Evolutionary conservation across 2,888 invertebrate genomes (phyloP).

Genomic region (Pammene aurita): DNA sequence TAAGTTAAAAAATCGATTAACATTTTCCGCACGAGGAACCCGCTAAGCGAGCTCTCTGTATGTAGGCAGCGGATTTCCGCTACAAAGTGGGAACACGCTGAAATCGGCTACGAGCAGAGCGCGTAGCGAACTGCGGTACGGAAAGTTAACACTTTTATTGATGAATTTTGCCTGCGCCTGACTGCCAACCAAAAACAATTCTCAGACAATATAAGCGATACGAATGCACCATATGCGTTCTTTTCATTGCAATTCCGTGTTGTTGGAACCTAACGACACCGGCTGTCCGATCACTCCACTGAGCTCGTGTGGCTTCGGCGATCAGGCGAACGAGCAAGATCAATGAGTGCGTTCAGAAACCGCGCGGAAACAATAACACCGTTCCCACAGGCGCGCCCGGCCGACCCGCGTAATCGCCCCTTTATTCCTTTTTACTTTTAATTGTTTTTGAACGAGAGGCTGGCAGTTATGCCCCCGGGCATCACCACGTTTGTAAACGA

Average conservation of each 20-base stretch:
- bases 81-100: too few relatives aligned
- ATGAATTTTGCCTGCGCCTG: too few relatives aligned
- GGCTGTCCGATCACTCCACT: constrained; percentile 44
- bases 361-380: constrained; percentile 63
- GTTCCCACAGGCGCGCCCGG: constrained; percentile 74
- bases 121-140: too few relatives aligned
- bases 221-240: constrained; percentile 56
- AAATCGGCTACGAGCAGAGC: too few relatives aligned
- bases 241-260: constrained; percentile 54
- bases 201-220: constrained; percentile 17
- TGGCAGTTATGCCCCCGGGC: constrained; percentile 70
- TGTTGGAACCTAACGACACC: constrained; percentile 49
- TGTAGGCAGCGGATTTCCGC: too few relatives aligned
- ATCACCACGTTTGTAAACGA: constrained; percentile 54
- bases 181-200: not conserved
- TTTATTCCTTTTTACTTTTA: constrained; percentile 61
- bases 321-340: constrained; percentile 57
- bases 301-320: constrained; percentile 38
- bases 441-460: constrained; percentile 77
- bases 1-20: too few relatives aligned
- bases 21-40: too few relatives aligned
- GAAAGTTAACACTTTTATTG: too few relatives aligned
- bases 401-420: constrained; percentile 50
- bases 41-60: too few relatives aligned
- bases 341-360: constrained; percentile 51